These are phyloP conservation scores for Circaetus gallicus DNA, from an alignment of 2,113 vertebrate species.

Conservation along the genomic window DNA sequence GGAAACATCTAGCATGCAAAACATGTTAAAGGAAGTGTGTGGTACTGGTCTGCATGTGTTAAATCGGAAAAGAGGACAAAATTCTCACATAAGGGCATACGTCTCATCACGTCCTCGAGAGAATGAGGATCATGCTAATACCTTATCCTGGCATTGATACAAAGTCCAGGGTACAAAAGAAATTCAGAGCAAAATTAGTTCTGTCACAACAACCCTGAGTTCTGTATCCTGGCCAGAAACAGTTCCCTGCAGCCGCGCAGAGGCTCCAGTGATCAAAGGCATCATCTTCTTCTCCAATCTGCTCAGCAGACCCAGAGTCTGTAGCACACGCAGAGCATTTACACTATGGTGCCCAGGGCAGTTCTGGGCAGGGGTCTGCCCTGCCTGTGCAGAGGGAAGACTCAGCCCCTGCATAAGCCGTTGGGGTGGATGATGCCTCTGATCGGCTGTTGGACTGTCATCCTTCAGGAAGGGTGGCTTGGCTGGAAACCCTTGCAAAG, in stretches of 20 bases:
- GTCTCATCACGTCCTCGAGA: background rate
- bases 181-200: background rate
- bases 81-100: background rate
- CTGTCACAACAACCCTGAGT: background rate
- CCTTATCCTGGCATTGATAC: background rate
- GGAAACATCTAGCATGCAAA: background rate
- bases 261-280: background rate
- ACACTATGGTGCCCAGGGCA: background rate
- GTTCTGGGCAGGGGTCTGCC: background rate
- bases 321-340: background rate
- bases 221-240: background rate
- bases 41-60: background rate
- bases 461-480: background rate
- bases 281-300: background rate
- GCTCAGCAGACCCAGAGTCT: background rate
- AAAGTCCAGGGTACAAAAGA: background rate
- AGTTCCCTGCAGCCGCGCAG: background rate
- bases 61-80: background rate
- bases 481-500: background rate
- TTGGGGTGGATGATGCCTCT: background rate
- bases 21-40: background rate
- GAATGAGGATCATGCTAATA: background rate
- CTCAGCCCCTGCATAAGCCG: accelerated
- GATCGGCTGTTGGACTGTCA: background rate
- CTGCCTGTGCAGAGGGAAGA: background rate